Percentiles rank a stretch among this genome's conserved stretches.
Conservation (phyloP, 1,140 invertebrate species). For the Euura lappo region DNA sequence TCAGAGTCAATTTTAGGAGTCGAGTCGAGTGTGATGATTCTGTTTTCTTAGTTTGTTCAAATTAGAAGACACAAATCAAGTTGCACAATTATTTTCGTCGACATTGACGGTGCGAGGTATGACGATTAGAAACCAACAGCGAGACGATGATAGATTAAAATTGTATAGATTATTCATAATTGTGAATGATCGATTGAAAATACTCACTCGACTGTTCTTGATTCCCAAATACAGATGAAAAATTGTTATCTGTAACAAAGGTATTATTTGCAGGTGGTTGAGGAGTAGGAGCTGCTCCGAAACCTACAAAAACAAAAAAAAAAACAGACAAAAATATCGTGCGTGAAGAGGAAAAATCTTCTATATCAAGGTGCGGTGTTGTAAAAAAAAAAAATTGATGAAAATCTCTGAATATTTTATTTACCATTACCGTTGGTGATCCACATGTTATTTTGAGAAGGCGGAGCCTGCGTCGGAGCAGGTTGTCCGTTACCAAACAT, state of each 20-base stretch:
- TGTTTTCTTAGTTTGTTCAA: too few species aligned
- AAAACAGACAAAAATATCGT: constrained; percentile 27
- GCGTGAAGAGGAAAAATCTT: constrained; percentile 19
- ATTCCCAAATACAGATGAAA: constrained; percentile 84
- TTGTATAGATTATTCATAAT: too few species aligned
- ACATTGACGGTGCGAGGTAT: background rate
- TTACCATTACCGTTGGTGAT: constrained; percentile 73
- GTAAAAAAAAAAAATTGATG: constrained; percentile 35
- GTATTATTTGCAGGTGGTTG: constrained; percentile 69
- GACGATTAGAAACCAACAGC: background rate
- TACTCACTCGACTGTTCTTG: constrained; percentile 71
- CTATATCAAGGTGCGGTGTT: constrained; percentile 12
- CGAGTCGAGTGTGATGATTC: too few species aligned
- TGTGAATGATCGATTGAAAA: constrained; percentile 10
- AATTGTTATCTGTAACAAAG: constrained; percentile 86
- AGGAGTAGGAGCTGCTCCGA: constrained; percentile 49
- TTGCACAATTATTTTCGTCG: too few species aligned
- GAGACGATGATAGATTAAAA: background rate
- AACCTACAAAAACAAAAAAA: constrained; percentile 64
- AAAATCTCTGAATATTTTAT: constrained; percentile 36
- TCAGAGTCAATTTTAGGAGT: too few species aligned
- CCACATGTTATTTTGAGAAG: constrained; percentile 67
- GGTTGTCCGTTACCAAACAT: constrained; percentile 70
- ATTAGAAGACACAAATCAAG: too few species aligned
- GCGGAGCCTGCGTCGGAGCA: constrained; percentile 48